phyloP scores from a whole-genome alignment of 2,113 vertebrate species.

The Albula goreensis region DNA sequence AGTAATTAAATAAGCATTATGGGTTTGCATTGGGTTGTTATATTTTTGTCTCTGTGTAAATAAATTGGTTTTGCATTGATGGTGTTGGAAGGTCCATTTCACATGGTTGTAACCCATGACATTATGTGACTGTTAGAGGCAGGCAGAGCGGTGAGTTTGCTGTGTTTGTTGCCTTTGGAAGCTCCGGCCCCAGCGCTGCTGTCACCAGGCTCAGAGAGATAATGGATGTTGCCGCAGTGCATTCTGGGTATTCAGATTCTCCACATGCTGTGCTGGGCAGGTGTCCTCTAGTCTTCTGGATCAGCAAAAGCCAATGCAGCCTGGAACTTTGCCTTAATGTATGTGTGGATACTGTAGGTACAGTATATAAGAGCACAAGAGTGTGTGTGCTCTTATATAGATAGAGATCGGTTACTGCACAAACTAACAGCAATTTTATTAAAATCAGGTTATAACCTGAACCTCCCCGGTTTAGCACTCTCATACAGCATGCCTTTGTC shows the following conservation, averaged over 20 bases:
- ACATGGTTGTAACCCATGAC: no score
- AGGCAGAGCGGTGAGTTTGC: neutral
- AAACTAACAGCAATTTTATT: no score
- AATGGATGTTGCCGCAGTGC: neutral
- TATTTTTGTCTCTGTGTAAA: no score
- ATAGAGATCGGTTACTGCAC: no score
- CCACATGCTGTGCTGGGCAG: neutral
- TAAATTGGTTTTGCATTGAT: no score
- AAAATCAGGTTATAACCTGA: neutral
- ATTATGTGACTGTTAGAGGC: neutral
- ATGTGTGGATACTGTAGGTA: neutral
- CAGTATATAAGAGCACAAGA: no score
- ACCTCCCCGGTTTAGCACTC: neutral
- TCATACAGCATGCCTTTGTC: neutral
- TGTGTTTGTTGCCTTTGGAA: neutral
- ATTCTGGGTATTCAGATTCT: no score
- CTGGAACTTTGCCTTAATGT: neutral
- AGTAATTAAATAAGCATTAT: no score
- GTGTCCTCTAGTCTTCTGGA: neutral
- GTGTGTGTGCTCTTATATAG: neutral
- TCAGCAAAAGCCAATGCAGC: neutral
- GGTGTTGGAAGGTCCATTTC: no score
- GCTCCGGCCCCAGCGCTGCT: neutral
- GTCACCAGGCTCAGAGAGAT: neutral
- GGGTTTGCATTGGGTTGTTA: no score